Evolutionary conservation across 2,113 vertebrate genomes (phyloP).

Genomic region (Gymnocephalus cernua): DNA sequence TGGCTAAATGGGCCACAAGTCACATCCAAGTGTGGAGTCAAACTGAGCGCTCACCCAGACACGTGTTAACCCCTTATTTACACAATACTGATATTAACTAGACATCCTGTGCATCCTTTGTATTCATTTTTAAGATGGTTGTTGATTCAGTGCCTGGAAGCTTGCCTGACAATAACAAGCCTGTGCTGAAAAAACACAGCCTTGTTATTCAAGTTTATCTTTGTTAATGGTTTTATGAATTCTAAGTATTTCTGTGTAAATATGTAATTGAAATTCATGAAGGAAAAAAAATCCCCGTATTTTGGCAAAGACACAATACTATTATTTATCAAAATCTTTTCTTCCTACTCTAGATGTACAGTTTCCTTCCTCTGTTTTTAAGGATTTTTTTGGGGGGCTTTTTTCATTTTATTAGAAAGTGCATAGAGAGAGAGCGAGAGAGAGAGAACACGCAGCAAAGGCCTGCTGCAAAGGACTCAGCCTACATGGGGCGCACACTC

Average conservation of each 20-base stretch:
- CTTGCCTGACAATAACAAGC: not conserved
- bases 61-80: constrained; percentile 34
- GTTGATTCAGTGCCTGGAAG: not conserved
- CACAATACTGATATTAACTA: constrained; percentile 27
- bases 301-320: not conserved
- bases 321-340: not conserved
- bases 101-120: not conserved
- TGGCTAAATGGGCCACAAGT: constrained; percentile 38
- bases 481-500: too few relatives aligned
- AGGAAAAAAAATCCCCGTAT: not conserved
- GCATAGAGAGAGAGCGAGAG: too few relatives aligned
- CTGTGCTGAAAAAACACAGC: not conserved
- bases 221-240: not conserved
- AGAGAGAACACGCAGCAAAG: too few relatives aligned
- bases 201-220: not conserved
- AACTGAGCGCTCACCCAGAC: constrained; percentile 18
- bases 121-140: not conserved
- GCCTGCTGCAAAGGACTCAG: too few relatives aligned
- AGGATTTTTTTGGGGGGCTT: too few relatives aligned
- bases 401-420: too few relatives aligned
- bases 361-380: too few relatives aligned
- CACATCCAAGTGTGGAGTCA: constrained; percentile 28
- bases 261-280: not conserved
- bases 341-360: too few relatives aligned
- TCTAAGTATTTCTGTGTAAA: not conserved